Percentiles rank a stretch among this genome's conserved stretches.
Evolutionary conservation across 2,797 vertebrate species (phyloP).

Genomic region (Hydrolagus colliei): DNA sequence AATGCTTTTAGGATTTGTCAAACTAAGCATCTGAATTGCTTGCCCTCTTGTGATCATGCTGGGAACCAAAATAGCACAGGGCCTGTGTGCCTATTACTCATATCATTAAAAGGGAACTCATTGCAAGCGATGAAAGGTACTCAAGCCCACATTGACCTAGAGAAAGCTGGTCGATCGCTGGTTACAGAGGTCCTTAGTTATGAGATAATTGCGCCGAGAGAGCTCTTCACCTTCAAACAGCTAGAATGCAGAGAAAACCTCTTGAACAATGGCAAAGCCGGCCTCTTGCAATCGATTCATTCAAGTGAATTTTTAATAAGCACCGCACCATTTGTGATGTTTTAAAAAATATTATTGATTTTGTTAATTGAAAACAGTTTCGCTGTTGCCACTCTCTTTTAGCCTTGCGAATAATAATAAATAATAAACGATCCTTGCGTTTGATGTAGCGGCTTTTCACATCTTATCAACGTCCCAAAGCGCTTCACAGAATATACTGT

Average conservation of each 20-base stretch:
- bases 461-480: too few relatives aligned
- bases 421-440: too few relatives aligned
- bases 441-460: too few relatives aligned
- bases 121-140: neutral
- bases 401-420: too few relatives aligned
- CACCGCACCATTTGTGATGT: too few relatives aligned
- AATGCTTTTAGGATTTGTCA: neutral
- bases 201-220: neutral
- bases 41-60: neutral
- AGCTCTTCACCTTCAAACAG: neutral
- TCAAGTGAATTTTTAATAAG: neutral
- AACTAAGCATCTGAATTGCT: too few relatives aligned
- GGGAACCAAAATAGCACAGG: neutral
- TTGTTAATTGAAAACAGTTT: too few relatives aligned
- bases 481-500: too few relatives aligned
- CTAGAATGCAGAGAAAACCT: neutral
- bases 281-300: too few relatives aligned
- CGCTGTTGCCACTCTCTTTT: too few relatives aligned
- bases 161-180: neutral
- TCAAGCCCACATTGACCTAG: neutral
- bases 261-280: neutral
- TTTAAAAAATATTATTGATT: too few relatives aligned
- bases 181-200: neutral
- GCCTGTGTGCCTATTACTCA: neutral
- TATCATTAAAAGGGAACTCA: neutral